phyloP scores from a whole-genome alignment of 2,113 vertebrate species.

The Pterophyllum scalare region DNA sequence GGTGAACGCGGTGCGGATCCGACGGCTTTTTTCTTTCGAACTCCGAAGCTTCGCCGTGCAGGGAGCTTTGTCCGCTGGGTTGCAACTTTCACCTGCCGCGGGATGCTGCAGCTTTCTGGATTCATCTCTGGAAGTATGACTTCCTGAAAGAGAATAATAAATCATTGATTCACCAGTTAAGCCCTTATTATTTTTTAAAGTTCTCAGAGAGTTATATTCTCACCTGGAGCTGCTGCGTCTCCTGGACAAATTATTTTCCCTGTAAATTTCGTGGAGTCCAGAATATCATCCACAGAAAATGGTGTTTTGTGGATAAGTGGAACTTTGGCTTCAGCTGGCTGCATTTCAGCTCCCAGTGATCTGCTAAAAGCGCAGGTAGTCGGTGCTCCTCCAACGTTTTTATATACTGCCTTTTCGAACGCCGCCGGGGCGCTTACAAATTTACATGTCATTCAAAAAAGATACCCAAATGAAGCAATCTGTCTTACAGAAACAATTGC shows the following conservation, averaged over 20 bases:
- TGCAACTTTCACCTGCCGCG: neutral
- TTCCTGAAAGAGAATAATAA: neutral
- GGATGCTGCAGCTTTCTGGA: neutral
- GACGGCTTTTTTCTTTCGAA: slow-evolving; percentile 52
- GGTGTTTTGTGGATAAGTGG: slow-evolving; percentile 47
- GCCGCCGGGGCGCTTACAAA: slow-evolving; percentile 26
- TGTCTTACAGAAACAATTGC: slow-evolving; percentile 39
- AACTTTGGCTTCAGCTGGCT: slow-evolving; percentile 38
- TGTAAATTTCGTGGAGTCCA: slow-evolving; percentile 77
- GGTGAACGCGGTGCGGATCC: slow-evolving; percentile 81
- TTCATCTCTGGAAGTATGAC: neutral
- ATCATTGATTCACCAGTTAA: neutral
- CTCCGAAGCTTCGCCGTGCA: neutral
- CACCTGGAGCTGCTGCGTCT: slow-evolving; percentile 43
- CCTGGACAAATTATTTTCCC: neutral
- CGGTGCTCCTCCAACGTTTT: neutral
- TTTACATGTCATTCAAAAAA: slow-evolving; percentile 70
- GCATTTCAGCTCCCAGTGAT: slow-evolving; percentile 40
- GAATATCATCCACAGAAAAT: slow-evolving; percentile 80
- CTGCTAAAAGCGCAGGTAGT: neutral
- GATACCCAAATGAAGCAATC: slow-evolving; percentile 22
- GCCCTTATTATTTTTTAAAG: too few species aligned
- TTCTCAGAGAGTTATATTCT: neutral
- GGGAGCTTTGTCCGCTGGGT: neutral
- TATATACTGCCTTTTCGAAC: slow-evolving; percentile 37